Conservation (phyloP, 1,140 invertebrate genomes). For the Leptopilina clavipes region DNA sequence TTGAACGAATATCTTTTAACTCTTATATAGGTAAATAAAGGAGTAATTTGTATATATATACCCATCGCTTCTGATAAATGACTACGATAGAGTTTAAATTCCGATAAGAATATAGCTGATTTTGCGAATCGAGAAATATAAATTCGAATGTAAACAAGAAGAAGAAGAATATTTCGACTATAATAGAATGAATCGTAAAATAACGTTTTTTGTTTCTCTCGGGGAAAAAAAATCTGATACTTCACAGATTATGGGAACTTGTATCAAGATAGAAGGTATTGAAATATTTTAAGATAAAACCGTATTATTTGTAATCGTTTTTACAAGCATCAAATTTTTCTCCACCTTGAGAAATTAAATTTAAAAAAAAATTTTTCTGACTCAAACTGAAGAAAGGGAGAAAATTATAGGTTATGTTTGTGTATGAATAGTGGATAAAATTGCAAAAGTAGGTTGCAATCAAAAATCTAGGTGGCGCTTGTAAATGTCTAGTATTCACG, state of each 20-base stretch:
- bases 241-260: conserved; percentile 24
- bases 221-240: not conserved
- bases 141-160: conserved; percentile 17
- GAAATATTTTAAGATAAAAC: conserved; percentile 18
- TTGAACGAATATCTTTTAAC: not conserved
- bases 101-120: conserved; percentile 52
- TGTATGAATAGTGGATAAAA: too few species aligned
- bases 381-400: too few species aligned
- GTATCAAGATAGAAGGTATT: conserved; percentile 30
- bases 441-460: too few species aligned
- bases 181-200: conserved; percentile 5
- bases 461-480: too few species aligned
- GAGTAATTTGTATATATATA: conserved; percentile 30
- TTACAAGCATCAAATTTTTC: too few species aligned
- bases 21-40: conserved; percentile 1
- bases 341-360: too few species aligned
- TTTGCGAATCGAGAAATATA: conserved; percentile 34
- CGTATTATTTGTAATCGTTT: conserved; percentile 30
- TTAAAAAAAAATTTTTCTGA: too few species aligned
- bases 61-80: conserved; percentile 43
- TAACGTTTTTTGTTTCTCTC: not conserved
- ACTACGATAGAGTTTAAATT: conserved; percentile 53
- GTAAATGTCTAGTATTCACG: too few species aligned
- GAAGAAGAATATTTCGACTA: not conserved
- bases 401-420: too few species aligned